A percentile compares a stretch with the other conserved stretches of the same genome.
Conservation (phyloP, 2,113 vertebrate species). For the Dasyurus viverrinus region DNA sequence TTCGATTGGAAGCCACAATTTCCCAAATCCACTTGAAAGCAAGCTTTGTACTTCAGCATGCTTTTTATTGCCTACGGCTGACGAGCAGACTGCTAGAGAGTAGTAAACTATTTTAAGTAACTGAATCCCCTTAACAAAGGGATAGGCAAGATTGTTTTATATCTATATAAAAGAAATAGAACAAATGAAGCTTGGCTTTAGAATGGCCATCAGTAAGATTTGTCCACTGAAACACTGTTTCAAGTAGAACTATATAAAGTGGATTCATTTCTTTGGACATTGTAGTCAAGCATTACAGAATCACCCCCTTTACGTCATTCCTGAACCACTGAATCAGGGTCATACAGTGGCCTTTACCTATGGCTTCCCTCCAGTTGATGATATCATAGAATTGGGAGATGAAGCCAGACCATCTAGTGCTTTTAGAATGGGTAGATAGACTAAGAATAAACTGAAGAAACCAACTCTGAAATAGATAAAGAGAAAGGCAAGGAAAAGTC, state of each 20-base stretch:
- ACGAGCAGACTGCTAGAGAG: neutral
- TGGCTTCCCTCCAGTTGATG: neutral
- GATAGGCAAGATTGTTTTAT: neutral
- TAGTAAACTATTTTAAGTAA: constrained; percentile 22
- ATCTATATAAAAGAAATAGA: neutral
- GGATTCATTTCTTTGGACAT: constrained; percentile 28
- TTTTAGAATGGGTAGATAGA: neutral
- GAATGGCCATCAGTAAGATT: constrained; percentile 62
- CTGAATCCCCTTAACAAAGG: constrained; percentile 22
- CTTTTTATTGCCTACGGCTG: constrained; percentile 14
- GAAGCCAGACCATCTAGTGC: neutral
- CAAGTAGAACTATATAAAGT: neutral
- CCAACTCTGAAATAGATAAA: neutral
- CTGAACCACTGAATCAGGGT: neutral
- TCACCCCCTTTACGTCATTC: neutral
- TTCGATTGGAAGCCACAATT: constrained; percentile 65
- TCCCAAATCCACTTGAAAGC: constrained; percentile 69
- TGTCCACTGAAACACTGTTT: constrained; percentile 32
- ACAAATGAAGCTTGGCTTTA: neutral
- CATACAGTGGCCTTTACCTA: neutral
- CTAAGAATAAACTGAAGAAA: neutral
- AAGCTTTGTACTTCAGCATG: constrained; percentile 58
- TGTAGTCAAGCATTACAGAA: neutral
- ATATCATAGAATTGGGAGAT: neutral
- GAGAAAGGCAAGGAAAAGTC: neutral